Evolutionary conservation across 2,113 vertebrate genomes (phyloP).

Genomic region (Carassius carassius): DNA sequence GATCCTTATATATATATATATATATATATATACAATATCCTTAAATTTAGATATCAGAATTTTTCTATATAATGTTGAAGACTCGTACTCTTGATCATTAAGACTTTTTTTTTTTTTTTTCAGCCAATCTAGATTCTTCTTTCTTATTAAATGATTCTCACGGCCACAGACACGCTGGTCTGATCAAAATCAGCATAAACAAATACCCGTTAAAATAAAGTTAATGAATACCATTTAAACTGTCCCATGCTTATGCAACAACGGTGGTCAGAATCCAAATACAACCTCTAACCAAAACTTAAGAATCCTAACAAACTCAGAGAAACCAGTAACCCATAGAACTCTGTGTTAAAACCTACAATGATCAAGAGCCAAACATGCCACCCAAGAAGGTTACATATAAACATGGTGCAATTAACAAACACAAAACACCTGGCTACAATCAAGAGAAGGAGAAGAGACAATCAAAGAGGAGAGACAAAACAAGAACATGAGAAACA

Average conservation of each 20-base stretch:
- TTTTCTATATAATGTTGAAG: background rate
- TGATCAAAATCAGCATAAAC: background rate
- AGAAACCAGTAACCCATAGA: background rate
- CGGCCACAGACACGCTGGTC: background rate
- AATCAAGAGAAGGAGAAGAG: conserved; percentile 12
- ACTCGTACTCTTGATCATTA: background rate
- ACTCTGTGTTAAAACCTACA: background rate
- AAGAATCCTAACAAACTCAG: background rate
- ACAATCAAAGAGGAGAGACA: background rate
- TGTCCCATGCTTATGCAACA: background rate
- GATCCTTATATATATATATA: too few relatives aligned
- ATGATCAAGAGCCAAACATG: background rate
- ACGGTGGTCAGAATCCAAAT: background rate
- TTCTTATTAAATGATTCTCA: background rate
- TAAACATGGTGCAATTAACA: conserved; percentile 19
- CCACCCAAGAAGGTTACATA: background rate
- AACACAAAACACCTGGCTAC: conserved; percentile 13
- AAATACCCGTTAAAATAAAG: background rate
- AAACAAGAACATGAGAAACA: background rate
- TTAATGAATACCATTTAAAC: background rate
- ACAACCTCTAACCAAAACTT: background rate
- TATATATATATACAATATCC: too few relatives aligned
- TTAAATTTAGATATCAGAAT: background rate
- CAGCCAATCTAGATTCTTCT: background rate
- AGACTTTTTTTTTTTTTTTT: background rate